Evolutionary conservation across 2,888 invertebrate species (phyloP).

Genomic region (Amaurobius ferox): DNA sequence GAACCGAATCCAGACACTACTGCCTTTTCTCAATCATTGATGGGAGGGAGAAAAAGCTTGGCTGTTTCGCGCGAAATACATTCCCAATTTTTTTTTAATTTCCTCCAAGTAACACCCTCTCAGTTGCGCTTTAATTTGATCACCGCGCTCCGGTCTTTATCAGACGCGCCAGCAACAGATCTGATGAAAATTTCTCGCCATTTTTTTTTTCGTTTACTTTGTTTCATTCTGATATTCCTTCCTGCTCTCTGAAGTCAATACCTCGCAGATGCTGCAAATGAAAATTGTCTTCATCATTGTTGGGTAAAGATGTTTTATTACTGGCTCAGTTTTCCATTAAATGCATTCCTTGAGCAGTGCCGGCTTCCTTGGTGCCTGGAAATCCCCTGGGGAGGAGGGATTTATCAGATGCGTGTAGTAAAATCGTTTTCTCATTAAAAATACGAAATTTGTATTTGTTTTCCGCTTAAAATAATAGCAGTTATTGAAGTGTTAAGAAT

Average conservation of each 20-base stretch:
- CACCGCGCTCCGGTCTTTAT: conserved; percentile 41
- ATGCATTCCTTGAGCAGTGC: not conserved
- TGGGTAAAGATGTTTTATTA: conserved; percentile 16
- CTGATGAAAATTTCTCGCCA: conserved; percentile 24
- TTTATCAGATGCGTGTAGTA: not conserved
- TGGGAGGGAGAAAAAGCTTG: not conserved
- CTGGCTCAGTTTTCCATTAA: conserved; percentile 11
- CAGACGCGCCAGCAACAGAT: conserved; percentile 19
- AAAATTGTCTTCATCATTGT: conserved; percentile 13
- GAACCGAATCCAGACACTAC: not conserved
- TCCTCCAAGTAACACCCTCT: conserved; percentile 58
- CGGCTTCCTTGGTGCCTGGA: not conserved
- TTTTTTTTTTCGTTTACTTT: conserved; percentile 14
- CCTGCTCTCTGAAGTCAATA: not conserved
- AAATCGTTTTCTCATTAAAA: conserved; percentile 12
- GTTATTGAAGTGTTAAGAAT: too few species aligned
- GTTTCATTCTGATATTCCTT: conserved; percentile 16
- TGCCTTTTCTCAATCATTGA: conserved; percentile 18
- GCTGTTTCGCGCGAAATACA: conserved; percentile 47
- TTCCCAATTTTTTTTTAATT: conserved; percentile 60
- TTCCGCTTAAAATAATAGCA: too few species aligned
- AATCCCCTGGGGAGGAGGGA: not conserved
- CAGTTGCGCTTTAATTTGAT: conserved; percentile 61
- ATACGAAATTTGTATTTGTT: not conserved
- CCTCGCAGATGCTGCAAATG: conserved; percentile 11